Conservation (phyloP, 2,888 invertebrate species). For the Sericinus montela region DNA sequence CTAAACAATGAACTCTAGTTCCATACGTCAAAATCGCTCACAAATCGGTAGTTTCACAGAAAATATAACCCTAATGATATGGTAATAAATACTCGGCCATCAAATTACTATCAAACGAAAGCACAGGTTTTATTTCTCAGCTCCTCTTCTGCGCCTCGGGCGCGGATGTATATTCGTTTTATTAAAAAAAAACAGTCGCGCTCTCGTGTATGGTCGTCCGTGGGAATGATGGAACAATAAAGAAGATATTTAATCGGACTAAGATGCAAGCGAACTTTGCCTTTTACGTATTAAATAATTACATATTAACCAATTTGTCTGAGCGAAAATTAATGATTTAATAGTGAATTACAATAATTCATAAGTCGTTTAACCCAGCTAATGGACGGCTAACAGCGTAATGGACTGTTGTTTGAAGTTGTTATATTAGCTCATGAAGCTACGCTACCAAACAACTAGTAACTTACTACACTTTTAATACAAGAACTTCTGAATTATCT, state of each 20-base stretch:
- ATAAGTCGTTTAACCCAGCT: too few species aligned
- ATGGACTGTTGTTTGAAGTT: too few species aligned
- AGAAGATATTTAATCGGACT: slow-evolving; percentile 43
- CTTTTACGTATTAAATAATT: slow-evolving; percentile 1
- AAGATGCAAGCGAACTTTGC: slow-evolving; percentile 11
- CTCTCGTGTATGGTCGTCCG: slow-evolving; percentile 59
- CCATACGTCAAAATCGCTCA: slow-evolving; percentile 61
- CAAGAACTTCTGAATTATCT: too few species aligned
- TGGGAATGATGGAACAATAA: slow-evolving; percentile 65
- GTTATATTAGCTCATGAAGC: too few species aligned
- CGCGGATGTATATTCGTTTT: slow-evolving; percentile 51
- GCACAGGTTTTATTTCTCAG: slow-evolving; percentile 45
- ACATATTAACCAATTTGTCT: background rate
- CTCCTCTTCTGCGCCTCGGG: slow-evolving; percentile 61
- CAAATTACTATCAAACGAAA: slow-evolving; percentile 66
- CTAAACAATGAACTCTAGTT: slow-evolving; percentile 51
- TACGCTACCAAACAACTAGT: too few species aligned
- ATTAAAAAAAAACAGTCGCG: slow-evolving; percentile 45
- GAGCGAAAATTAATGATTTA: background rate
- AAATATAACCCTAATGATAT: slow-evolving; percentile 64
- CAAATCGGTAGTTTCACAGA: slow-evolving; percentile 50
- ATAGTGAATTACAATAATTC: too few species aligned
- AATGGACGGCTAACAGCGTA: too few species aligned
- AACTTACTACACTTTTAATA: too few species aligned
- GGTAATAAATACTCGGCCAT: slow-evolving; percentile 51